Base-by-base conservation (phyloP, 2,797 vertebrate genomes). In the Ataeniobius toweri region DNA sequence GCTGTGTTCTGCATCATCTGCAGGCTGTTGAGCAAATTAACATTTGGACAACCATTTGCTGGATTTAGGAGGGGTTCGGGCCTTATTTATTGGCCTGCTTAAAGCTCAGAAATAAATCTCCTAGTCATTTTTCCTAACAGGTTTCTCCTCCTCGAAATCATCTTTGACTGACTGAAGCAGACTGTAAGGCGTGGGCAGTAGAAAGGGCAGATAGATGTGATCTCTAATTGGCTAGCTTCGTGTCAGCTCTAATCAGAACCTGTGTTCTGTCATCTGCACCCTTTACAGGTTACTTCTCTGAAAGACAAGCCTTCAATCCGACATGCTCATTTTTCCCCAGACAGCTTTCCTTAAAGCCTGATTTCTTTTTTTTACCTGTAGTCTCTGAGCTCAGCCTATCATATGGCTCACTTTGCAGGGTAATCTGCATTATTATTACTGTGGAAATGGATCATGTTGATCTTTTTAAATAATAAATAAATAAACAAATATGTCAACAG, bases 1-100 rank as follows among this genome's bases (percentile, higher is more conserved):
- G 93, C 88, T 93, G 93, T 92, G 92, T 94, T 94, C 92, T 90
- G 91, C 94, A 93, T 94, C 93, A 94, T 94, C 92, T 94, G 91
- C 91, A 88, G 88, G 88, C 93, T 93, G 90, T 91, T 92, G 79
- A 61, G 91, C 88, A 91, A 91, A 95, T 95, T 91, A 94, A 92
- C 94, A 93, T 93, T 94, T 89, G 91, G 90, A 93, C 90, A 89
- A 90, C 88, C 89, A 84, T 90, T 88, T 83, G 88, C 86, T 88
- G 92, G 89, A 86, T 91, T 91, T 78, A 83, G 86, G 84, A 73
- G 61, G 82, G 82, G 75, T 84, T 88, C 51, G 53, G 85, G 79
- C 81, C 73, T 76, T 84, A 83, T 92, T 88, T 89, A 87, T 84
- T 84, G 83, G 81, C 83, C 85, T 88, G 84, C 87, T 86, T 86